Evolutionary conservation across 2,797 vertebrate genomes (phyloP).

Genomic region (Monodelphis domestica): DNA sequence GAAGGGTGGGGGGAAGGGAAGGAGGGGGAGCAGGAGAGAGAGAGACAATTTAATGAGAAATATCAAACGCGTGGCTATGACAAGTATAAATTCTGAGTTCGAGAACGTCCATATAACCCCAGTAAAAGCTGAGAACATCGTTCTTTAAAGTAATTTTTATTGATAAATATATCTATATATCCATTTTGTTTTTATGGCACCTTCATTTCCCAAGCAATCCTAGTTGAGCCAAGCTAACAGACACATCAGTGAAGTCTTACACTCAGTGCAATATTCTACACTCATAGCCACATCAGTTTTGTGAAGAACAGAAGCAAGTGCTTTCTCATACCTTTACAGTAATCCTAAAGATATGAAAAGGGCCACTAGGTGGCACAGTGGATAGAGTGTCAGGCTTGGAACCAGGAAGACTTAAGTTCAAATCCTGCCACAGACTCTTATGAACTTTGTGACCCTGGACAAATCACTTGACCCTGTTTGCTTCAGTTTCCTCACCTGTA

Average conservation of each 20-base stretch:
- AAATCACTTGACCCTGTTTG: too few species aligned
- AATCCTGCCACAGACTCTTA: neutral
- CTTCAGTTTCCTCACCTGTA: too few species aligned
- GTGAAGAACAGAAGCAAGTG: too few species aligned
- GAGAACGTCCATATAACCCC: neutral
- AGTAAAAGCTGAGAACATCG: neutral
- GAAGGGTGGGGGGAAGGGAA: too few species aligned
- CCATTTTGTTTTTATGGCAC: neutral
- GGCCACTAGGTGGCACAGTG: neutral
- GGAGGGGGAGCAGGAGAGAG: too few species aligned
- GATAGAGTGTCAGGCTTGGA: neutral
- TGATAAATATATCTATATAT: too few species aligned
- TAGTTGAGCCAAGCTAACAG: neutral
- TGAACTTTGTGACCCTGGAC: neutral
- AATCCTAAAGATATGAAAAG: too few species aligned
- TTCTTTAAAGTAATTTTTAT: neutral
- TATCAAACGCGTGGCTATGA: neutral
- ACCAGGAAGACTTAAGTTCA: neutral
- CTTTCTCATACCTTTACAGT: too few species aligned
- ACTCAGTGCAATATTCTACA: too few species aligned
- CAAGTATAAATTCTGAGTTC: neutral
- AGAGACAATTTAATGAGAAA: neutral
- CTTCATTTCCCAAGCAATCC: too few species aligned
- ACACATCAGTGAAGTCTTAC: too few species aligned
- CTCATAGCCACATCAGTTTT: too few species aligned